A percentile compares a stretch with the other conserved stretches of the same genome.
These are phyloP conservation scores for Platyscapa corneri DNA, from an alignment of 1,140 invertebrate species.

Conservation along the genomic window DNA sequence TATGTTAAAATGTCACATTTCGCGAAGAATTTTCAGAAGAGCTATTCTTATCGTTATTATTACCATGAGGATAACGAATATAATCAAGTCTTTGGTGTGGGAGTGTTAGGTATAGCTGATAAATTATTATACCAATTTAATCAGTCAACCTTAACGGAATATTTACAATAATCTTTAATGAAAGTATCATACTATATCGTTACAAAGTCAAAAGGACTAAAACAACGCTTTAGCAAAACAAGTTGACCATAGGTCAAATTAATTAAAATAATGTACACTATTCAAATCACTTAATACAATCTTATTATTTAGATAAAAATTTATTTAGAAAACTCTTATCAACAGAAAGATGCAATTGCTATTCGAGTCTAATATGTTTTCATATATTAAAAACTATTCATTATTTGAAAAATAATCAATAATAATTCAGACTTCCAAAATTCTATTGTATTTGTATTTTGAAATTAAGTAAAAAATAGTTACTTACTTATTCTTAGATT, in stretches of 20 bases:
- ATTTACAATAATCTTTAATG: conserved; percentile 2
- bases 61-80: conserved; percentile 17
- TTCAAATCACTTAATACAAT: background rate
- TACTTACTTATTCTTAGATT: background rate
- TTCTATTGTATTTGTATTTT: background rate
- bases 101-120: conserved; percentile 22
- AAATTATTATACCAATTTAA: background rate
- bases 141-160: conserved; percentile 18
- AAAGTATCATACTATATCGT: background rate
- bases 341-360: background rate
- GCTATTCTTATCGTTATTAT: conserved; percentile 10
- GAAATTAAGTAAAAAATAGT: background rate
- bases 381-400: background rate
- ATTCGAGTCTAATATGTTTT: background rate
- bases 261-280: background rate
- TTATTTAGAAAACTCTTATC: background rate
- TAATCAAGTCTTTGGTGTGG: conserved; percentile 46
- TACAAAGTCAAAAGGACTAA: background rate
- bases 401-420: background rate
- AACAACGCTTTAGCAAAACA: background rate
- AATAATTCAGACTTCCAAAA: background rate
- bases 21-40: background rate
- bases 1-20: background rate
- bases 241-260: background rate
- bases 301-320: background rate